Conservation (phyloP, 2,888 invertebrate species). For the Hylaea fasciaria region DNA sequence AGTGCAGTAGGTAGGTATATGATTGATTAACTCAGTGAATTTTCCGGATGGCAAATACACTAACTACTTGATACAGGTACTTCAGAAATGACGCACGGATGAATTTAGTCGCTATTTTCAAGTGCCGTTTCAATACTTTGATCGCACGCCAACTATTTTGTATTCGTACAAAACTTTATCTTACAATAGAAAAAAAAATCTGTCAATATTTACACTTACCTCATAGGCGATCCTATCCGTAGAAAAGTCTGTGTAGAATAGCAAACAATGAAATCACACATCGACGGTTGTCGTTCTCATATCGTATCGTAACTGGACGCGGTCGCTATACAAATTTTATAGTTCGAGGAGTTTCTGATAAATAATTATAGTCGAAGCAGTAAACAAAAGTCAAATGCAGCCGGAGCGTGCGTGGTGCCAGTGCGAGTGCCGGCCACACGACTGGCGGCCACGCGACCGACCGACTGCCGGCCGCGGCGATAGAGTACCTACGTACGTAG, state of each 20-base stretch:
- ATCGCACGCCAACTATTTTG: constrained; percentile 23
- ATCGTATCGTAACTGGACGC: constrained; percentile 3
- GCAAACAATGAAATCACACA: constrained; percentile 20
- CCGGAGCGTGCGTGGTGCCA: constrained; percentile 22
- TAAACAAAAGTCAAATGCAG: constrained; percentile 5
- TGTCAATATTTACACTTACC: constrained; percentile 38
- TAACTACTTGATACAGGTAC: not conserved
- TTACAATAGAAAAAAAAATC: constrained; percentile 28
- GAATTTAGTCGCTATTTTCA: constrained; percentile 17
- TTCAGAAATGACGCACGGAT: constrained; percentile 13
- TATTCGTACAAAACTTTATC: constrained; percentile 5
- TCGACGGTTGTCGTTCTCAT: constrained; percentile 40
- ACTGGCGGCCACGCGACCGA: constrained; percentile 53
- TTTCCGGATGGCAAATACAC: not conserved
- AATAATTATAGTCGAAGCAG: not conserved
- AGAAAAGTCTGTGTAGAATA: constrained; percentile 14
- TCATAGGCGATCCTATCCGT: constrained; percentile 22
- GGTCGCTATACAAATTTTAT: constrained; percentile 17
- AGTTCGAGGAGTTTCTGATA: constrained; percentile 20
- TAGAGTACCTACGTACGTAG: no score
- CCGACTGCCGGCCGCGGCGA: constrained; percentile 21
- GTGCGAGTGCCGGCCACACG: constrained; percentile 54
- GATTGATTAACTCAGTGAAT: constrained; percentile 9
- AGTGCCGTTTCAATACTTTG: constrained; percentile 14
- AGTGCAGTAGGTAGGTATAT: not conserved